Evolutionary conservation across 2,113 vertebrate genomes (phyloP), one percentile per base, ranked within the genome.

Genomic region (Chlorodrepanis virens): DNA sequence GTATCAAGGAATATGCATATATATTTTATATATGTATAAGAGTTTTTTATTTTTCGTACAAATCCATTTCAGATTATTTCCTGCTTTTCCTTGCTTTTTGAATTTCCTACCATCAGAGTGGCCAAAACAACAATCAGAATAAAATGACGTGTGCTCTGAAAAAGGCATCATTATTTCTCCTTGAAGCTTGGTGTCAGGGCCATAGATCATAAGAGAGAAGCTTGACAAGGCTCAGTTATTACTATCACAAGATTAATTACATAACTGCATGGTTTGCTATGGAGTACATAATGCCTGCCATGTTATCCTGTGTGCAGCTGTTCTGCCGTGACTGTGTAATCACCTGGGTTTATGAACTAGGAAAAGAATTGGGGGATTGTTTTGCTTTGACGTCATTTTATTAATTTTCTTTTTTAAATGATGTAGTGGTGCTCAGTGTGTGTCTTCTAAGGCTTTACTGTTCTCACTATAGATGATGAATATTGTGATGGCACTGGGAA

Each of bases 221-320:
- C 63, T 92, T 97, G 96, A 96, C 96, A 97, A 93, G 95, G 74
- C 87, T 94, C 82, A 92, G 93, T 96, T 96, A 97, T 96, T 97
- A 94, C 93, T 94, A 93, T 95, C 92, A 81, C 72, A 96, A 96
- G 96, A 96, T 97, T 96, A 94, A 97, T 96, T 97, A 87, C 92
- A 85, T 79, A 96, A 94, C 33, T 78, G 60, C 75, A 70, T 83
- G 91, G 94, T 72, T 95, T 81, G 80, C 56, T 94, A 56, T 96
- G 83, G 93, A 89, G 86, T 96, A 88, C 81, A 18, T 83, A 80
- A 67, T 68, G 87, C 71, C 91, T 91, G 54, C 53, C 56, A 65
- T 86, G 64, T 95, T 91, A 61, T 77, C 42, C 56, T 71, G 33
- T 52, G 63, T 83, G 74, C 68, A 94, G 33, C 72, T 0, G 0